Evolutionary conservation across 1,140 invertebrate species (phyloP).

Genomic region (Zelostemma sp.): DNA sequence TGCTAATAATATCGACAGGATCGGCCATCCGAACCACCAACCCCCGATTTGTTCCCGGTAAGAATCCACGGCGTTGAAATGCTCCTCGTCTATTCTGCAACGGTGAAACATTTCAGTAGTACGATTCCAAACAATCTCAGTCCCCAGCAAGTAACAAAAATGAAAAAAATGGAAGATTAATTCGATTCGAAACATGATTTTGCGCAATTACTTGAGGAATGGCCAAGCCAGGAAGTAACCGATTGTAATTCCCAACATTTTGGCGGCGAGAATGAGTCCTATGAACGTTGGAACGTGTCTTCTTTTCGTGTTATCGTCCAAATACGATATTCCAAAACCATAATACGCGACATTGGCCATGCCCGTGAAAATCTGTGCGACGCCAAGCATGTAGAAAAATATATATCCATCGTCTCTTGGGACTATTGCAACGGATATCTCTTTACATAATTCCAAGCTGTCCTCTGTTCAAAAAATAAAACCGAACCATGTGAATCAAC

Average conservation of each 20-base stretch:
- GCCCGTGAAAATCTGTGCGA: constrained; percentile 73
- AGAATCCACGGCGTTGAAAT: constrained; percentile 50
- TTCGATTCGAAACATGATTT: constrained; percentile 20
- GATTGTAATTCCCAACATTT: constrained; percentile 61
- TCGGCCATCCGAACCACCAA: constrained; percentile 67
- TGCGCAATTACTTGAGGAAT: constrained; percentile 59
- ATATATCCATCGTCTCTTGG: constrained; percentile 55
- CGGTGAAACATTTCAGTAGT: constrained; percentile 20
- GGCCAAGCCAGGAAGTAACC: constrained; percentile 67
- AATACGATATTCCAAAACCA: constrained; percentile 76
- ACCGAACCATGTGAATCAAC: constrained; percentile 2
- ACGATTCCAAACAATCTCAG: too few relatives aligned
- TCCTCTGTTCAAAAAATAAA: constrained; percentile 55
- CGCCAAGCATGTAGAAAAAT: constrained; percentile 71
- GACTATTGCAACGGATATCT: constrained; percentile 48
- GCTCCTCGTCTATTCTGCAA: constrained; percentile 60
- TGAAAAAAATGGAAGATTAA: constrained; percentile 13
- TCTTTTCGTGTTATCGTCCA: constrained; percentile 77
- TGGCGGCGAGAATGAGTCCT: constrained; percentile 59
- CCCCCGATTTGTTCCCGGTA: constrained; percentile 63
- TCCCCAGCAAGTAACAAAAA: too few relatives aligned
- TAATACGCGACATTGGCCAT: constrained; percentile 75
- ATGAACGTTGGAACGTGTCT: constrained; percentile 71
- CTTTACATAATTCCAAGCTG: constrained; percentile 60
- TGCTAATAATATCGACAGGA: constrained; percentile 54